Percentiles rank a stretch among this genome's conserved stretches.
These are phyloP conservation scores for Habropoda laboriosa DNA, from an alignment of 1,140 invertebrate species.

Conservation along the genomic window DNA sequence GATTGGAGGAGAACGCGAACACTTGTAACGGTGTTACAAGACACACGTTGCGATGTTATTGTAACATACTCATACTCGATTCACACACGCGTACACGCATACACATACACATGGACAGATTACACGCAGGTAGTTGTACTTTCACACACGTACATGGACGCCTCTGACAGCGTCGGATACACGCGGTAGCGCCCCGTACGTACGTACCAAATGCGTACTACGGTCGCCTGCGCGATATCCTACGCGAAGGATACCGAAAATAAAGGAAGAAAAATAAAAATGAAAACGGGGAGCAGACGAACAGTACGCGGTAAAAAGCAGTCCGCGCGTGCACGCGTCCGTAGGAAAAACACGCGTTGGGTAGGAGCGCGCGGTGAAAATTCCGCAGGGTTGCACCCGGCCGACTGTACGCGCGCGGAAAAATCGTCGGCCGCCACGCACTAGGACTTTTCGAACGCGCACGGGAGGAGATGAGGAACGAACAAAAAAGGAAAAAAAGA, in stretches of 20 bases:
- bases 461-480: too few species aligned
- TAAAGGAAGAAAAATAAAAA: too few species aligned
- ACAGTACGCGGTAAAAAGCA: conserved; percentile 25
- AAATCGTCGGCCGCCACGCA: conserved; percentile 30
- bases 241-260: too few species aligned
- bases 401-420: conserved; percentile 28
- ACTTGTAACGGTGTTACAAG: conserved; percentile 45
- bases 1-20: conserved; percentile 54
- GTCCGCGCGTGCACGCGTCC: conserved; percentile 48
- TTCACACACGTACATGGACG: neutral
- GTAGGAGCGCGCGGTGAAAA: conserved; percentile 22
- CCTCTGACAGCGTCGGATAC: neutral
- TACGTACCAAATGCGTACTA: neutral
- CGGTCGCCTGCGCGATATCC: conserved; percentile 4
- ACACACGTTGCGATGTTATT: conserved; percentile 48
- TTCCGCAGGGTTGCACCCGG: conserved; percentile 28
- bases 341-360: conserved; percentile 28
- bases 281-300: conserved; percentile 46
- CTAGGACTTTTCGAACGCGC: conserved; percentile 10
- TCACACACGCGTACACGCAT: conserved; percentile 23
- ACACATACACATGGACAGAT: conserved; percentile 37
- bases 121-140: conserved; percentile 11
- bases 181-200: too few species aligned
- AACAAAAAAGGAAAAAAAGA: neutral
- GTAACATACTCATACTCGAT: conserved; percentile 27